These are phyloP conservation scores for Epiblema foenella DNA, from an alignment of 2,888 invertebrate genomes.

Conservation along the genomic window DNA sequence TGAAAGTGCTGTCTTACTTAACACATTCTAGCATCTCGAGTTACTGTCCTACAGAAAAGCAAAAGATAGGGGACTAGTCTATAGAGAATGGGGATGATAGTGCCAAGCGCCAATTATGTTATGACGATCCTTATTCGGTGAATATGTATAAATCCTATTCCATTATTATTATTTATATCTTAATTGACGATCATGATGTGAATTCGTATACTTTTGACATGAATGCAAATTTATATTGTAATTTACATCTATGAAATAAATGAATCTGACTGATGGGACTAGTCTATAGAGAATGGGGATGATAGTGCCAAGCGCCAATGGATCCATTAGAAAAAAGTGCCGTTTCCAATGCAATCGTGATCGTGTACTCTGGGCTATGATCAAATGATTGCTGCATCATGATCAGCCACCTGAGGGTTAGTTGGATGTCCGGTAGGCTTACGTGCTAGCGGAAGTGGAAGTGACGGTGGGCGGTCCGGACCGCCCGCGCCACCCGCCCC, in stretches of 20 bases:
- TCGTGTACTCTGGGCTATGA: not conserved
- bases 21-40: not conserved
- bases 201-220: no score
- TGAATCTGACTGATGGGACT: no score
- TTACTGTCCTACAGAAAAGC: not conserved
- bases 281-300: constrained; percentile 2
- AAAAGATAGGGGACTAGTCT: constrained; percentile 16
- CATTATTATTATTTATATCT: no score
- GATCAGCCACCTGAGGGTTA: constrained; percentile 50
- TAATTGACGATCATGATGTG: no score
- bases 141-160: no score
- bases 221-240: no score
- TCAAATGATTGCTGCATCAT: constrained; percentile 9
- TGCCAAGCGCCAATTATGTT: not conserved
- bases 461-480: constrained; percentile 80
- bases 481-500: constrained; percentile 78
- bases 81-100: not conserved
- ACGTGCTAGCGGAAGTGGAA: constrained; percentile 78
- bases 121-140: no score
- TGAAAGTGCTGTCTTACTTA: not conserved
- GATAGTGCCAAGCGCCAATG: not conserved
- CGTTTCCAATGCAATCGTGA: not conserved
- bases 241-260: no score
- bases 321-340: constrained; percentile 1
- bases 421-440: constrained; percentile 52